Evolutionary conservation across 2,888 invertebrate genomes (phyloP).

Genomic region (Dusona sp.): DNA sequence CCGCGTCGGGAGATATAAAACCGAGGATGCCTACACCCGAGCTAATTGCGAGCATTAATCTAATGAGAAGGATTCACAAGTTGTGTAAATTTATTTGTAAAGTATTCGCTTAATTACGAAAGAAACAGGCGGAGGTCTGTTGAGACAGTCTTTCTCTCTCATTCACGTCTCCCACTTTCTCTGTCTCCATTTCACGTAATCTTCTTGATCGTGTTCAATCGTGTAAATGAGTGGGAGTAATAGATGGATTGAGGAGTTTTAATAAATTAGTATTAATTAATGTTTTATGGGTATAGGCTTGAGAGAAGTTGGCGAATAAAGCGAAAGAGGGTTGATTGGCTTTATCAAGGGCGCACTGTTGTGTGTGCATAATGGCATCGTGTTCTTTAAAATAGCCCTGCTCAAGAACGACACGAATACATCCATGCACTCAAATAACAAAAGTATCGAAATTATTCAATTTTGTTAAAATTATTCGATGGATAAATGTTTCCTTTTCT

Average conservation of each 20-base stretch:
- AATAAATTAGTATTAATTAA: slow-evolving; percentile 43
- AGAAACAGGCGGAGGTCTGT: slow-evolving; percentile 12
- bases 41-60: slow-evolving; percentile 82
- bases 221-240: slow-evolving; percentile 68
- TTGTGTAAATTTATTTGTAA: slow-evolving; percentile 80
- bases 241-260: slow-evolving; percentile 62
- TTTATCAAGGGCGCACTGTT: slow-evolving; percentile 20
- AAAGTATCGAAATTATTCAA: background rate
- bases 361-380: background rate
- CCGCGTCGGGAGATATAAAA: slow-evolving; percentile 26
- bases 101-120: slow-evolving; percentile 79
- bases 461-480: background rate
- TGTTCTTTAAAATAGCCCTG: background rate
- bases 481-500: background rate
- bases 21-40: slow-evolving; percentile 50
- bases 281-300: background rate
- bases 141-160: slow-evolving; percentile 11
- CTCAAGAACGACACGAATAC: background rate
- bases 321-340: slow-evolving; percentile 23
- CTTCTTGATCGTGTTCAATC: slow-evolving; percentile 37
- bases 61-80: slow-evolving; percentile 81
- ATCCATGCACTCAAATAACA: background rate
- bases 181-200: slow-evolving; percentile 10
- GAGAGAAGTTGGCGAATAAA: background rate
- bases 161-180: background rate